A percentile compares a stretch with the other conserved stretches of the same genome.
These are phyloP conservation scores for Periophthalmus magnuspinnatus DNA, from an alignment of 2,797 vertebrate genomes.

Conservation along the genomic window DNA sequence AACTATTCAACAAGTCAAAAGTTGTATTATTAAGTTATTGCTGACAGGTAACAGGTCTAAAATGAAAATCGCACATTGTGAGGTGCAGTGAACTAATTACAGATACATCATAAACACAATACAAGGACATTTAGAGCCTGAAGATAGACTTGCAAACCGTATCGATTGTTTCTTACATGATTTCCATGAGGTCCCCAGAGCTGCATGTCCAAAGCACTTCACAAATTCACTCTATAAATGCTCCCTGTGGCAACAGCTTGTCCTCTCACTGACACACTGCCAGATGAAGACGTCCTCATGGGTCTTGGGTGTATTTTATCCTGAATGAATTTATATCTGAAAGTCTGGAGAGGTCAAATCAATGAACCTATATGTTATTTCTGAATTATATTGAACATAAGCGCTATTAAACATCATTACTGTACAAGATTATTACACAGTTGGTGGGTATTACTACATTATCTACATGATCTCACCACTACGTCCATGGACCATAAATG, in stretches of 20 bases:
- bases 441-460: too few species aligned
- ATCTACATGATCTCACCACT: too few species aligned
- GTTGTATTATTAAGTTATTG: too few species aligned
- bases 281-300: slow-evolving; percentile 6
- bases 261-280: not conserved
- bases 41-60: too few species aligned
- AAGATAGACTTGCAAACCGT: slow-evolving; percentile 9
- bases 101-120: not conserved
- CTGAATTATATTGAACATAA: not conserved
- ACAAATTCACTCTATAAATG: not conserved
- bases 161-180: slow-evolving; percentile 17
- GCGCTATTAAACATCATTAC: too few species aligned
- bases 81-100: not conserved
- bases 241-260: not conserved
- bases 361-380: not conserved
- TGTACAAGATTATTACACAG: too few species aligned
- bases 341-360: not conserved
- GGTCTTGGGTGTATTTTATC: not conserved
- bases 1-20: too few species aligned
- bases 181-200: slow-evolving; percentile 16
- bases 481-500: too few species aligned
- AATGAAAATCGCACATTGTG: too few species aligned
- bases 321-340: not conserved
- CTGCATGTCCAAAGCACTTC: slow-evolving; percentile 40
- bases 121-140: not conserved